Evolutionary conservation across 2,113 vertebrate species (phyloP).

Genomic region (Percopsis transmontana): DNA sequence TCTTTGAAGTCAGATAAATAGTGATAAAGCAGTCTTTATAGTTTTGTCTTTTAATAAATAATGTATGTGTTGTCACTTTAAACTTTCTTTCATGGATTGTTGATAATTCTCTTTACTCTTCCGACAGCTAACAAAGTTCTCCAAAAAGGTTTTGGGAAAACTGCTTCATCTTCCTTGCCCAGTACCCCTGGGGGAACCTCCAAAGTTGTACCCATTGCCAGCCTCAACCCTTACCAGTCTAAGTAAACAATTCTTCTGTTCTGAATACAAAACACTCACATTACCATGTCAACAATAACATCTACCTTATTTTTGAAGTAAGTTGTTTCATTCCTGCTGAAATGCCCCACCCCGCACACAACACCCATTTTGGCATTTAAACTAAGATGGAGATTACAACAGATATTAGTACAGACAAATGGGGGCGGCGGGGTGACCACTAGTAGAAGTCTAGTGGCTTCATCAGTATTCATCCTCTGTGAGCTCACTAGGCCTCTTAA

Average conservation of each 20-base stretch:
- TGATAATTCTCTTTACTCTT: conserved; percentile 48
- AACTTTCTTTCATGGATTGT: conserved; percentile 43
- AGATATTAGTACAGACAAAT: too few relatives aligned
- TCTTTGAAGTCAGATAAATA: conserved; percentile 50
- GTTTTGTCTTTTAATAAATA: conserved; percentile 51
- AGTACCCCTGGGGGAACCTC: conserved; percentile 82
- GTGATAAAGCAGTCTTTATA: conserved; percentile 57
- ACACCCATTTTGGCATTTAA: too few relatives aligned
- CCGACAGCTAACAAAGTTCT: conserved; percentile 73
- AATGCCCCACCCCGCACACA: too few relatives aligned
- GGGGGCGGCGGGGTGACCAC: too few relatives aligned
- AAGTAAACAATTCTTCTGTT: conserved; percentile 85
- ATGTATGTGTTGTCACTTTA: conserved; percentile 47
- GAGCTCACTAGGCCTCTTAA: neutral
- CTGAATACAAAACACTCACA: too few relatives aligned
- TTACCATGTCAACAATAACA: too few relatives aligned
- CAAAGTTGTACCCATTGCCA: conserved; percentile 93
- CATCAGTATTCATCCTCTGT: too few relatives aligned
- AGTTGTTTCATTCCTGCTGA: too few relatives aligned
- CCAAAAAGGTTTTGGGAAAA: conserved; percentile 81
- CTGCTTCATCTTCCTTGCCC: conserved; percentile 43
- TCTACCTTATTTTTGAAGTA: too few relatives aligned
- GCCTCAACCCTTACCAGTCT: conserved; percentile 95
- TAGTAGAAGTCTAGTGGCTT: too few relatives aligned
- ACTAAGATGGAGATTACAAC: too few relatives aligned